A percentile compares a stretch with the other conserved stretches of the same genome.
phyloP scores from a whole-genome alignment of 2,797 vertebrate species.

The Protosalanx chinensis region DNA sequence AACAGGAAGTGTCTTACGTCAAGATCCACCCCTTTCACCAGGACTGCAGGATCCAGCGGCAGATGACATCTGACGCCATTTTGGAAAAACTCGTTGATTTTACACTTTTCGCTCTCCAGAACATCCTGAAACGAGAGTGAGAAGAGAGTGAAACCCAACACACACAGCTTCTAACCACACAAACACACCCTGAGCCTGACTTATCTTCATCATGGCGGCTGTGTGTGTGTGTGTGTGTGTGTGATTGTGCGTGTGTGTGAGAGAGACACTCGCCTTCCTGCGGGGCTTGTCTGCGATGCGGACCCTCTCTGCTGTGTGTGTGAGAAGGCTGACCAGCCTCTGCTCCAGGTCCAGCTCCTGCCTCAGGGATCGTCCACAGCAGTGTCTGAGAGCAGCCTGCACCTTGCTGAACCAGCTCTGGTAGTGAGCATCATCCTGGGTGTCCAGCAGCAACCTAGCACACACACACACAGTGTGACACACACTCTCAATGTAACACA shows the following conservation, averaged over 20 bases:
- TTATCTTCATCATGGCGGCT: background rate
- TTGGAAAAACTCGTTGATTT: conserved; percentile 79
- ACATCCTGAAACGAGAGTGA: conserved; percentile 66
- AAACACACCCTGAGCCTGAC: too few species aligned
- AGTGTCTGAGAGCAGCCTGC: conserved; percentile 81
- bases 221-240: background rate
- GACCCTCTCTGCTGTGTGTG: conserved; percentile 80
- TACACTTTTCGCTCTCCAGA: conserved; percentile 72
- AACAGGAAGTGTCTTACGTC: conserved; percentile 67
- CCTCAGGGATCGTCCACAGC: conserved; percentile 80
- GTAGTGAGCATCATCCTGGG: conserved; percentile 79
- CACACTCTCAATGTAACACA: background rate
- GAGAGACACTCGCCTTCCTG: conserved; percentile 74
- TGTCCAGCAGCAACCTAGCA: conserved; percentile 85
- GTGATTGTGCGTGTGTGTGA: too few species aligned
- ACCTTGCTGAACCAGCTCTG: conserved; percentile 86
- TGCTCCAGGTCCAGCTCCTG: conserved; percentile 83
- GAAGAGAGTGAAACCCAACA: background rate
- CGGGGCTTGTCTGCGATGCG: conserved; percentile 72
- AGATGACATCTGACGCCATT: conserved; percentile 78
- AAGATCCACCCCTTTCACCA: conserved; percentile 79
- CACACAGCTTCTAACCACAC: too few species aligned
- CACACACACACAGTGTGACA: background rate
- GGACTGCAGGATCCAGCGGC: conserved; percentile 85
- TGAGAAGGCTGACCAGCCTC: conserved; percentile 76